Conservation (phyloP, 2,797 vertebrate genomes). For the Labroides dimidiatus region DNA sequence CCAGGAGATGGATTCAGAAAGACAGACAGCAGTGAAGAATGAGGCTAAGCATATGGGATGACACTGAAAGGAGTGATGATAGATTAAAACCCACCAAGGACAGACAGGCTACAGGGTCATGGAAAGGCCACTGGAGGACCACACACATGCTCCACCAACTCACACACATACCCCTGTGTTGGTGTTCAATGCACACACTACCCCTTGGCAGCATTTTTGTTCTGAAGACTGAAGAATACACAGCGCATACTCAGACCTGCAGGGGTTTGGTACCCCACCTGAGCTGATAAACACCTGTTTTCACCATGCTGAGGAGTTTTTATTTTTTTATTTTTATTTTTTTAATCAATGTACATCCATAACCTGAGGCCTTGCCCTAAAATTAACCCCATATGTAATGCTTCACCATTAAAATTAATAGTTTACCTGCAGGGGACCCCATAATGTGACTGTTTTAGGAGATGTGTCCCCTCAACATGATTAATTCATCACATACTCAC, state of each 20-base stretch:
- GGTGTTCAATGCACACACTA: slow-evolving; percentile 31
- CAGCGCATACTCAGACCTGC: slow-evolving; percentile 29
- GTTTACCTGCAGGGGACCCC: slow-evolving; percentile 3
- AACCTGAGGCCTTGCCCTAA: not conserved
- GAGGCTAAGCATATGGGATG: slow-evolving; percentile 55
- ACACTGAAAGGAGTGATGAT: slow-evolving; percentile 70
- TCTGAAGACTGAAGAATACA: slow-evolving; percentile 38
- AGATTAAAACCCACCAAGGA: slow-evolving; percentile 72
- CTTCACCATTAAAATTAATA: slow-evolving; percentile 8
- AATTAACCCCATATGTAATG: slow-evolving; percentile 12
- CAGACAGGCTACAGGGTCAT: slow-evolving; percentile 75
- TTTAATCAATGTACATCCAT: slow-evolving; percentile 2
- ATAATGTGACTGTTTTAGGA: not conserved
- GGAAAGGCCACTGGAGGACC: slow-evolving; percentile 60
- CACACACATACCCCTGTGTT: slow-evolving; percentile 43
- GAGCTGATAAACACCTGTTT: slow-evolving; percentile 11
- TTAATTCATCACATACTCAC: not conserved
- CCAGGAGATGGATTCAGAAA: slow-evolving; percentile 38
- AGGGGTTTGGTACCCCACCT: slow-evolving; percentile 30
- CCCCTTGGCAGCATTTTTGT: slow-evolving; percentile 46
- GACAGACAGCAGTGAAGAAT: slow-evolving; percentile 65
- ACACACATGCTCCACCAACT: slow-evolving; percentile 48
- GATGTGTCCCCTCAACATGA: not conserved
- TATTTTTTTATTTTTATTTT: no score
- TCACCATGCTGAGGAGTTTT: slow-evolving; percentile 5